Base-by-base conservation (phyloP, 2,888 invertebrate genomes). In the Ceramica pisi region DNA sequence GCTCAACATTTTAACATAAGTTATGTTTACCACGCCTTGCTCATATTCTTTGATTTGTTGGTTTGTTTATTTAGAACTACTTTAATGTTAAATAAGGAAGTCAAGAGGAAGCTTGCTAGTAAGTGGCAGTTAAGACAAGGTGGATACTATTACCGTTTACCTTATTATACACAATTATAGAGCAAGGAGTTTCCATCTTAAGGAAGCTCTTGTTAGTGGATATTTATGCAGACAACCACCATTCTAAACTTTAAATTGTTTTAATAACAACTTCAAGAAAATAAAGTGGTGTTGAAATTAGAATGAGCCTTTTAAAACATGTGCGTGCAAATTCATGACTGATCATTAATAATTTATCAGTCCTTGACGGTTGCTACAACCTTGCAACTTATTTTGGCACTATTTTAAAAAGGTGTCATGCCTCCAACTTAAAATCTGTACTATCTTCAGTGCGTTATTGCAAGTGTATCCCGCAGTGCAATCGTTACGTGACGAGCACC, bases 31-130 rank as follows among this genome's bases (percentile, higher is more conserved):
- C 63, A 72, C 57, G 14, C 51, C 57, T 59, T 12, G 46, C 44
- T 57, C 21, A 26, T 72, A 57, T 69, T 72, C 44, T 57, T 69
- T 53, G 56, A 57, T 60, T 64, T 56, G 21, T 50, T 23, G 3
- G 21, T 55, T 60, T 56, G 38, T 65, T 61, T 68, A 76, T 81
- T 57, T 65, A 76, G 26, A 31, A 19, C 21, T 44, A 51, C 44
- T 35, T 66, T 41, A 48, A 60, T 53, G 26, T 35, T 41, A 26
- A 66, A 71, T 48, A 71, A 65, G 82, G 61, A 64, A 76, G 57
- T 16, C 12, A 35, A 53, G 46, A 63, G 53, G 50, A 67, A 59
- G 26, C 50, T 50, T 1, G 61, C 19, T 56, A 48, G 26, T 56
- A 19, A 50, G 51, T 51, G 35, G 50, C 41, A 41, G 62, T 70